Base-by-base conservation (phyloP, 2,113 vertebrate species). In the Centropristis striata region DNA sequence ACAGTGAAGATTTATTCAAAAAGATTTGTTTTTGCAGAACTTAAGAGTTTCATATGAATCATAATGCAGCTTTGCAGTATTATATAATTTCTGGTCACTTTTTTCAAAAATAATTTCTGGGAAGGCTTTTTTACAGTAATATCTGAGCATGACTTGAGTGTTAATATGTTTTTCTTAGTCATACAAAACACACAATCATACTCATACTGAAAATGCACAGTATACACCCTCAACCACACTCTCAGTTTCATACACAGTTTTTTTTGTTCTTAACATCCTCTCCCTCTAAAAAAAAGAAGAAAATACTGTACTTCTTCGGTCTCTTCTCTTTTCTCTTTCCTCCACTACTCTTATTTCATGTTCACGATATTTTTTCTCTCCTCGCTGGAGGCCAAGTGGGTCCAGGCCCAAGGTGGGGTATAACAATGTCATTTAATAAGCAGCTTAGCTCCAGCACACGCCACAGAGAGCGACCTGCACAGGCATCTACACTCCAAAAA, bases 381-480 rank as follows among this genome's bases (percentile, higher is more conserved):
- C 47, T 76, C 14, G 37, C 84, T 58, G 75, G 46, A 88, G 87
- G 82, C 83, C 84, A 90, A 85, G 74, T 83, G 78, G 73, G 77
- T 86, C 74, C 15, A 21, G 78, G 82, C 75, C 80, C 66, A 72
- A 81, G 81, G 71, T 87, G 78, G 79, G 21, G 75, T 83, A 79
- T 81, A 77, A 83, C 86, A 28, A 83, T 89, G 83, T 91, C 80
- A 90, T 87, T 92, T 86, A 90, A 90, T 91, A 90, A 87, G 87
- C 84, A 80, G 88, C 87, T 90, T 90, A 89, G 71, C 83, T 90
- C 71, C 61, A 13, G 74, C 84, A 76, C 78, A 83, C 65, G 81
- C 78, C 84, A 16, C 36, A 63, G 75, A 85, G 55, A 81, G 65
- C 12, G 20, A 66, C 73, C 76, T 55, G 64, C 68, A 66, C 21